A percentile compares a stretch with the other conserved stretches of the same genome.
Conservation (phyloP, 2,797 vertebrate genomes). For the Philypnodon macrostomus region DNA sequence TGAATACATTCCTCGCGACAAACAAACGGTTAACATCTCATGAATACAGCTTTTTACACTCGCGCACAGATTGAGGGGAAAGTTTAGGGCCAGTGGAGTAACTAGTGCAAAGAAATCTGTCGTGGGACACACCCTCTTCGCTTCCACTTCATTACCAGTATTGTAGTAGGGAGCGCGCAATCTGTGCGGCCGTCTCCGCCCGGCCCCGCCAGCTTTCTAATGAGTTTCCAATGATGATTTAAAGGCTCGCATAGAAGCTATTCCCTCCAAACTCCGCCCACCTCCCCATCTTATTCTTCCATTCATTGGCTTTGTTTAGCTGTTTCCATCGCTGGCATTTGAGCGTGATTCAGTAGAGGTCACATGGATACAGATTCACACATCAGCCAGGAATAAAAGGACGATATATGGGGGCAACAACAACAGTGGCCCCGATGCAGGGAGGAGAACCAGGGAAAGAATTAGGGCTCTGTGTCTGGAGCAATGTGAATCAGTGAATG, state of each 20-base stretch:
- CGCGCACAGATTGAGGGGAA: conserved; percentile 66
- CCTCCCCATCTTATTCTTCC: conserved; percentile 49
- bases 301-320: conserved; percentile 67
- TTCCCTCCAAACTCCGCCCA: conserved; percentile 26
- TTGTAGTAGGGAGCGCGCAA: conserved; percentile 74
- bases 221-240: conserved; percentile 84
- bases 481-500: conserved; percentile 10
- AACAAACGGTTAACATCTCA: conserved; percentile 84
- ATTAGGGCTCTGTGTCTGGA: conserved; percentile 12
- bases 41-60: conserved; percentile 86
- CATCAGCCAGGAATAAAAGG: conserved; percentile 52
- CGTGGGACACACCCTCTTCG: conserved; percentile 62
- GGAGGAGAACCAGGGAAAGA: conserved; percentile 11
- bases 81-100: conserved; percentile 66
- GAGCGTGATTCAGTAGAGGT: conserved; percentile 49
- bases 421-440: background rate
- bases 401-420: conserved; percentile 27
- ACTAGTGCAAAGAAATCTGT: conserved; percentile 71
- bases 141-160: conserved; percentile 81
- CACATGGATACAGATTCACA: conserved; percentile 58
- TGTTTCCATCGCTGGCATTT: conserved; percentile 56
- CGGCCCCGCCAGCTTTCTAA: conserved; percentile 82
- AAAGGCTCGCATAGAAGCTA: conserved; percentile 54
- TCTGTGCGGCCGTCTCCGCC: conserved; percentile 76
- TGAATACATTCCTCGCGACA: conserved; percentile 75